Evolutionary conservation across 2,113 vertebrate species (phyloP), one percentile per base, ranked within the genome.

Genomic region (Sprattus sprattus): DNA sequence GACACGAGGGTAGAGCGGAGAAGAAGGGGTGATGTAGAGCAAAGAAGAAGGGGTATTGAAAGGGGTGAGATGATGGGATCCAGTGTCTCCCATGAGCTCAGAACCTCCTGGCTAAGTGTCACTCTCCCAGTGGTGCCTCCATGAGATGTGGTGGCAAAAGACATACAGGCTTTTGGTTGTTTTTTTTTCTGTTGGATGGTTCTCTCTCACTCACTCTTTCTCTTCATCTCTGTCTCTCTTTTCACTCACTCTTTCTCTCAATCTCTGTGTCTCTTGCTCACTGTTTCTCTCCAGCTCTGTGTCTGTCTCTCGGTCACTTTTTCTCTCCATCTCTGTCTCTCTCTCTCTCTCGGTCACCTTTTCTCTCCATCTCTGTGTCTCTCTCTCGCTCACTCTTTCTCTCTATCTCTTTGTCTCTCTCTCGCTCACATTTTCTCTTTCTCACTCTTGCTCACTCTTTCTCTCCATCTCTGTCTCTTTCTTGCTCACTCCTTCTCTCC

Each of bases 1-100:
- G 88, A 85, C 87, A 84, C 60, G 47, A 82, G 44, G 84, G 85
- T 67, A 82, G 85, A 87, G 81, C 7, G 10, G 46, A 80, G 71
- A 80, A 44, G 39, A 20, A 67, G 44, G 16, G 52, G 52, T 54
- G 2, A 1, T 39, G 39, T 39, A 3, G 11, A 54, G 22, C 9
- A n/a, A n/a, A 25, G 9, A 22, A 39, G 60, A 85, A 85, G 83
- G 81, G 84, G 60, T 47, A 81, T 4, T 15, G 50, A 22, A 52
- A 0, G 20, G 64, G 81, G n/a, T 82, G 81, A 45, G 39, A 71
- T 28, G 11, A 18, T 60, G 54, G 5, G 20, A 60, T 22, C 54
- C n/a, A 67, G 9, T 47, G 78, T 82, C 44, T 82, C 39, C 47
- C 28, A 15, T 52, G 67, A 22, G 39, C 16, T 47, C 54, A 25